These are phyloP conservation scores for Phalacrocorax pelagicus DNA, from an alignment of 2,113 vertebrate genomes.

Conservation along the genomic window DNA sequence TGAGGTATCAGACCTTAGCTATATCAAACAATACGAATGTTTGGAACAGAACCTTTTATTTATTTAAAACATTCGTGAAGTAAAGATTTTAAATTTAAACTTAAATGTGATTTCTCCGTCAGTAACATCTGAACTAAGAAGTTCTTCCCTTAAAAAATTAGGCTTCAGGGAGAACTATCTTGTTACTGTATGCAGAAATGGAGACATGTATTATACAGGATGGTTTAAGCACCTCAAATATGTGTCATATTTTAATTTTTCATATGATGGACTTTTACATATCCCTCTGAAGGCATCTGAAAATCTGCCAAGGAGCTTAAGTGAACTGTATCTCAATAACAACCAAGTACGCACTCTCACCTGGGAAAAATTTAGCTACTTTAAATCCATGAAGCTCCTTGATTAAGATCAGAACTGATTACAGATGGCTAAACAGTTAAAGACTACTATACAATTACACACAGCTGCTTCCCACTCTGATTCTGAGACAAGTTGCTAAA, in stretches of 20 bases:
- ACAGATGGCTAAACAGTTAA: not conserved
- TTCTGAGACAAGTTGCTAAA: constrained; percentile 63
- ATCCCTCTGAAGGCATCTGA: constrained; percentile 29
- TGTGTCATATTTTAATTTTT: constrained; percentile 76
- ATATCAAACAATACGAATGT: constrained; percentile 71
- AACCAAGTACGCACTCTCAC: constrained; percentile 32
- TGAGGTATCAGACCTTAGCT: constrained; percentile 72
- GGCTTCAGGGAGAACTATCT: constrained; percentile 64
- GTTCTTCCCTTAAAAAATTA: constrained; percentile 71
- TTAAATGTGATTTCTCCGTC: constrained; percentile 68
- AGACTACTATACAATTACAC: not conserved
- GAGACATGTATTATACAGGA: not conserved
- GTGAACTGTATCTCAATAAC: constrained; percentile 41
- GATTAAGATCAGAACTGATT: constrained; percentile 70
- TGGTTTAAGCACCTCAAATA: constrained; percentile 74
- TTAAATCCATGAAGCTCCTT: constrained; percentile 59
- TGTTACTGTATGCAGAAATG: constrained; percentile 55
- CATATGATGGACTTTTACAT: constrained; percentile 41
- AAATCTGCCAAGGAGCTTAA: constrained; percentile 63
- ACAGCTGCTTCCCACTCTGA: constrained; percentile 53
- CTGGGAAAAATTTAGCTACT: constrained; percentile 62
- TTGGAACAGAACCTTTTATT: constrained; percentile 77
- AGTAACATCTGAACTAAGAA: constrained; percentile 65
- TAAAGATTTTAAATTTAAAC: constrained; percentile 78
- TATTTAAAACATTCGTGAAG: constrained; percentile 65